Evolutionary conservation across 2,888 invertebrate genomes (phyloP).

Genomic region (Tetropium fuscum): DNA sequence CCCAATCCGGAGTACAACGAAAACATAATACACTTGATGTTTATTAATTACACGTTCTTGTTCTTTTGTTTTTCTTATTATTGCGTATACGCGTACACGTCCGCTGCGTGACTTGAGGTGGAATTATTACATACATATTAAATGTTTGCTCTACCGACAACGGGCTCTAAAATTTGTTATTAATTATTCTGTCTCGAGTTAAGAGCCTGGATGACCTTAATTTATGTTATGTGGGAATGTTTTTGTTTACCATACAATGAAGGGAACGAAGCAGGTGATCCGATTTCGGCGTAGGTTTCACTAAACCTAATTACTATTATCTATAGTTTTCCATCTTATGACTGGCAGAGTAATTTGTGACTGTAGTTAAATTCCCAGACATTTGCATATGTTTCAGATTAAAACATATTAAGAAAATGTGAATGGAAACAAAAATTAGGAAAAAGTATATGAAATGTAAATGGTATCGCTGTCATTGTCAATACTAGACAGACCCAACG

Average conservation of each 20-base stretch:
- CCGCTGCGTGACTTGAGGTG: conserved; percentile 9
- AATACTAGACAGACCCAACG: too few relatives aligned
- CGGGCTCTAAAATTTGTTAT: conserved; percentile 10
- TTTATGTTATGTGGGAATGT: conserved; percentile 18
- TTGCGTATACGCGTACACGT: conserved; percentile 18
- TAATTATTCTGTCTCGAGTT: conserved; percentile 18
- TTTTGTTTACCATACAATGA: conserved; percentile 19
- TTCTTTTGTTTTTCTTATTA: too few relatives aligned
- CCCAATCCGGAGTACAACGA: background rate
- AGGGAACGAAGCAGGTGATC: conserved; percentile 20
- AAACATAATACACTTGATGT: background rate
- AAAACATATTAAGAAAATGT: background rate
- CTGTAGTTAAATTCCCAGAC: too few relatives aligned
- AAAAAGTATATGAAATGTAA: too few relatives aligned
- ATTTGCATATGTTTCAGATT: background rate
- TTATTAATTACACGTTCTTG: conserved; percentile 13
- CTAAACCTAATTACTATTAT: too few relatives aligned
- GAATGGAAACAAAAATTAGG: too few relatives aligned
- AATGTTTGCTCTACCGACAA: conserved; percentile 3
- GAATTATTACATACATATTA: background rate
- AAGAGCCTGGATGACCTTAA: conserved; percentile 20
- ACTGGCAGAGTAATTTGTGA: too few relatives aligned
- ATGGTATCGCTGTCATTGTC: too few relatives aligned
- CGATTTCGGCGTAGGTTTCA: too few relatives aligned
- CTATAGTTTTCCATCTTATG: too few relatives aligned